phyloP scores from a whole-genome alignment of 2,797 vertebrate species.

The Euphonia xanthogaster region DNA sequence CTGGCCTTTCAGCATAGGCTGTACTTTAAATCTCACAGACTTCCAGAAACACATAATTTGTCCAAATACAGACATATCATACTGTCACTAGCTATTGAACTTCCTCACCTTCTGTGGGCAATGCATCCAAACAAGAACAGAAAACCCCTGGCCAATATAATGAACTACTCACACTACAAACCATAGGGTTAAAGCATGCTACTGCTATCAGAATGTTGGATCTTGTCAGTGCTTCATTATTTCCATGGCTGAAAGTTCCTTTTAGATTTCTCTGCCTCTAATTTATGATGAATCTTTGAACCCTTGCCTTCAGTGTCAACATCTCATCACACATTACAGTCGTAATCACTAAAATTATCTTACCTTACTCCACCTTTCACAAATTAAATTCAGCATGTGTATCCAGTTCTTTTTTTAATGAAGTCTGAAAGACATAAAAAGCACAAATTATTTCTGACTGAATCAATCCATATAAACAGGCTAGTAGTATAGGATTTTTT shows the following conservation, averaged over 20 bases:
- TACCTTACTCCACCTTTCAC: conserved; percentile 17
- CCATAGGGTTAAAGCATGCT: background rate
- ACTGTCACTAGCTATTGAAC: background rate
- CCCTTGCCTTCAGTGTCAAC: background rate
- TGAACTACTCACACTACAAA: background rate
- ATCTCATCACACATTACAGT: background rate
- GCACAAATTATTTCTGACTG: background rate
- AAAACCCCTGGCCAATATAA: background rate
- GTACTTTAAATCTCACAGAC: background rate
- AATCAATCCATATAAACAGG: background rate
- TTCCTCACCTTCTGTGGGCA: background rate
- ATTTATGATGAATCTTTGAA: background rate
- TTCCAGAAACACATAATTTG: background rate
- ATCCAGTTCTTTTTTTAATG: background rate
- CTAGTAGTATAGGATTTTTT: background rate
- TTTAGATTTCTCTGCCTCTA: background rate
- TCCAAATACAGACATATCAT: background rate
- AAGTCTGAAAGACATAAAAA: conserved; percentile 52
- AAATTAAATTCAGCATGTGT: background rate
- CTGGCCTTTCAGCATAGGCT: background rate
- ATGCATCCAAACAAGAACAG: background rate
- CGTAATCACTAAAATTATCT: background rate
- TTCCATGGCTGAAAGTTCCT: background rate
- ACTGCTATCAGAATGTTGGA: background rate
- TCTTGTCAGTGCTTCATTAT: background rate